These are phyloP conservation scores for Heliconius nattereri DNA, from an alignment of 1,140 invertebrate species.

Conservation along the genomic window DNA sequence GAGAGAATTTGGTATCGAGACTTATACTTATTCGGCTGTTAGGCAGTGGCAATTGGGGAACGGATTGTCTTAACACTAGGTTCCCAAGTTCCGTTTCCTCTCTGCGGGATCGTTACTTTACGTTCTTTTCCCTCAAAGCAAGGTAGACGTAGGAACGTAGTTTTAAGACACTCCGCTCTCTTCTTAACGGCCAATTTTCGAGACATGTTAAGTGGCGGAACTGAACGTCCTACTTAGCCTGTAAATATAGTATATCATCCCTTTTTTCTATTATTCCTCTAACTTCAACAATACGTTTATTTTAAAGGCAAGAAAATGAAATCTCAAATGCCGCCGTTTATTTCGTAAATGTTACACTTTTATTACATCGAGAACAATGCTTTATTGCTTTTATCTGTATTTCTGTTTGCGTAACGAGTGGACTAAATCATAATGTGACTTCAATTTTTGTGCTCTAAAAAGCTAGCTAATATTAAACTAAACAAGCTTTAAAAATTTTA, in stretches of 20 bases:
- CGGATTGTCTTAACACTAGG: too few relatives aligned
- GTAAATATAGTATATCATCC: too few relatives aligned
- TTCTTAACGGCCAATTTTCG: not conserved
- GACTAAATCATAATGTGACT: constrained; percentile 3
- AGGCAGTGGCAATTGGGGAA: too few relatives aligned
- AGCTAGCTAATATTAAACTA: not conserved
- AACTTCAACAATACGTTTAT: not conserved
- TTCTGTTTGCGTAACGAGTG: constrained; percentile 13
- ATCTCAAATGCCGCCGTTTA: constrained; percentile 38
- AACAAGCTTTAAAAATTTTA: not conserved
- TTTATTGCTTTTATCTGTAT: constrained; percentile 39
- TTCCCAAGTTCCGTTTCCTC: too few relatives aligned
- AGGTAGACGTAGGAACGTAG: not conserved
- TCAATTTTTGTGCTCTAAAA: not conserved
- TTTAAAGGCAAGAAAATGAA: constrained; percentile 31
- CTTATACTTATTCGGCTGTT: too few relatives aligned
- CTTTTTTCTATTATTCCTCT: not conserved
- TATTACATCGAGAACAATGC: constrained; percentile 41
- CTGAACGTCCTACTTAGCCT: not conserved
- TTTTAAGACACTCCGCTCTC: not conserved
- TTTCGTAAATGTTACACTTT: constrained; percentile 42
- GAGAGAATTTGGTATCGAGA: too few relatives aligned
- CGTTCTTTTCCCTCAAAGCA: too few relatives aligned
- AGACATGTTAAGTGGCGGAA: not conserved
- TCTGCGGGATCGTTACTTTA: too few relatives aligned